Evolutionary conservation across 30 jellyfish, hydroid and myxozoan species (phyloP), one percentile per base, ranked within the genome.

Genomic region (Aurelia aurita complex sp. Pacific): DNA sequence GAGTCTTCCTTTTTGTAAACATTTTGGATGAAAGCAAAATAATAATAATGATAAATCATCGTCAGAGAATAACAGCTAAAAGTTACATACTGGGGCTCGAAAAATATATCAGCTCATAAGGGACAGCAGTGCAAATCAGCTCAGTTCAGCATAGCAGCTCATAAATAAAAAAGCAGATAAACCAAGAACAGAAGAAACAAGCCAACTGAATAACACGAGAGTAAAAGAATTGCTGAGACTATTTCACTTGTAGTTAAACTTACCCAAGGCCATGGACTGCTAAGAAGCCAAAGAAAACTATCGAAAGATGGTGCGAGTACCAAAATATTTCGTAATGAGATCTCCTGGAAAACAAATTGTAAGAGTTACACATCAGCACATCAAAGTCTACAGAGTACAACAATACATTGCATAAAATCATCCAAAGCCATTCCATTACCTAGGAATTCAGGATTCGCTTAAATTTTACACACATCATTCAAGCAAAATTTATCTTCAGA

Each of bases 241-340:
- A 38, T 38, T 38, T 38, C 50, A 38, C 50, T 38, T 38, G 35
- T 1, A 32, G 12, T 70, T n/a, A 1, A 18, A 87, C 97, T 67
- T 50, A 92, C 98, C 97, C 98, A 42, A 92, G 75, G 1, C 98
- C 98, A 64, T 92, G 98, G 14, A 81, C 83, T 18, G 86, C 64
- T 75, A 82, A 78, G 43, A 87, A 80, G 19, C 79, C 85, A 29
- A 75, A 83, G 84, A 92, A 92, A 23, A 43, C 51, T 2, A 92
- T 61, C 32, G 95, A 80, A 33, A 92, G 89, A 82, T 92, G 98
- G 78, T 92, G 98, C 50, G 98, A 71, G 36, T 72, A 92, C 97
- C 97, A 92, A 70, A 92, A 92, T 36, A 92, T 59, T 64, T 92
- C 98, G 74, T 73, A 92, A n/a, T 64, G 85, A 16, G 85, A 54